Conservation (phyloP, 1,140 invertebrate genomes). For the Matsumurasca onukii region DNA sequence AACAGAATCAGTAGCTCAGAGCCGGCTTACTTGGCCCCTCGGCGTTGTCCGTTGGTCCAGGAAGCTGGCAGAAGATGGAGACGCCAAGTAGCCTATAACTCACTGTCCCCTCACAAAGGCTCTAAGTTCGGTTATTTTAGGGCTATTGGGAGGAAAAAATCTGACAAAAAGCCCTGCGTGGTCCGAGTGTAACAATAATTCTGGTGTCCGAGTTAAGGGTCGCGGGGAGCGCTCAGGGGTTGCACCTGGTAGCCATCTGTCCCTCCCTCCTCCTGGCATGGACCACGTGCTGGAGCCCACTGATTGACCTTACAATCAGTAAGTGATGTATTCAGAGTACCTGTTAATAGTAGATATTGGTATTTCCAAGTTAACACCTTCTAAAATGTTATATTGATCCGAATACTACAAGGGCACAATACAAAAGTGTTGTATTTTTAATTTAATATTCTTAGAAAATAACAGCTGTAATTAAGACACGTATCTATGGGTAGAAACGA, state of each 20-base stretch:
- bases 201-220: constrained; percentile 28
- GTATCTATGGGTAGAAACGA: no score
- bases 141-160: constrained; percentile 26
- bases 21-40: no score
- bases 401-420: no score
- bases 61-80: no score
- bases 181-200: constrained; percentile 30
- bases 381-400: no score
- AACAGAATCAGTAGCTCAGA: no score
- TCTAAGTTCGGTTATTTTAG: constrained; percentile 30
- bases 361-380: no score
- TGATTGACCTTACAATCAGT: no score
- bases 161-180: background rate
- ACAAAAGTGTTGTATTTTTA: no score
- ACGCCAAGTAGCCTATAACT: constrained; percentile 28
- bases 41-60: background rate
- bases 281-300: background rate
- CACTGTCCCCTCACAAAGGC: constrained; percentile 18
- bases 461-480: no score
- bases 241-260: background rate
- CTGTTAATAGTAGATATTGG: background rate
- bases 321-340: background rate
- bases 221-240: no score
- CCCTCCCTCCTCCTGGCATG: background rate
- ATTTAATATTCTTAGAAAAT: no score